A percentile compares a stretch with the other conserved stretches of the same genome.
Evolutionary conservation across 2,113 vertebrate genomes (phyloP).

Genomic region (Azemiops feae): DNA sequence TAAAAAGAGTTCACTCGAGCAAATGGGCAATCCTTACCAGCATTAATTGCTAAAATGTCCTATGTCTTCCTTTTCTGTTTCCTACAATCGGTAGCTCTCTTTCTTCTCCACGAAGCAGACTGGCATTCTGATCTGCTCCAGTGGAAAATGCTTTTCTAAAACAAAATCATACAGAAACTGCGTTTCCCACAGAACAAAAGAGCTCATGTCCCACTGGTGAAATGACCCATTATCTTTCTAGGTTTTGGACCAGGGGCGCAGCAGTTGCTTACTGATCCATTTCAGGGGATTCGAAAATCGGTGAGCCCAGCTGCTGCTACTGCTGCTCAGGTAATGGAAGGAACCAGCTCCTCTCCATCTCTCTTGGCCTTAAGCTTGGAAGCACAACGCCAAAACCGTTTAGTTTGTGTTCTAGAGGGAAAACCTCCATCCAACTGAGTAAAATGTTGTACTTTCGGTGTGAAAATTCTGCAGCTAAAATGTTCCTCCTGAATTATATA

Average conservation of each 20-base stretch:
- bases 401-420: not conserved
- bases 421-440: not conserved
- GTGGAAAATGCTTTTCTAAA: not conserved
- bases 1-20: not conserved
- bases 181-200: not conserved
- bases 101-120: not conserved
- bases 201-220: not conserved
- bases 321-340: constrained; percentile 70
- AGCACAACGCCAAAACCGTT: not conserved
- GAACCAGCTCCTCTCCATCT: not conserved
- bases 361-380: not conserved
- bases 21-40: not conserved
- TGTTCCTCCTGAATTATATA: no score
- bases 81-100: not conserved
- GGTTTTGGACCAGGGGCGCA: constrained; percentile 83
- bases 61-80: no score
- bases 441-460: not conserved
- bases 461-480: not conserved
- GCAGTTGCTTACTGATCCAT: constrained; percentile 83
- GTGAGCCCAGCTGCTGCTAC: constrained; percentile 77
- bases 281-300: constrained; percentile 82
- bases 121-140: not conserved
- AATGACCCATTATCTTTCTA: constrained; percentile 47
- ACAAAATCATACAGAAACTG: not conserved
- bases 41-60: not conserved